Conservation (phyloP, 2,888 invertebrate species). For the Leptinotarsa haldemani region DNA sequence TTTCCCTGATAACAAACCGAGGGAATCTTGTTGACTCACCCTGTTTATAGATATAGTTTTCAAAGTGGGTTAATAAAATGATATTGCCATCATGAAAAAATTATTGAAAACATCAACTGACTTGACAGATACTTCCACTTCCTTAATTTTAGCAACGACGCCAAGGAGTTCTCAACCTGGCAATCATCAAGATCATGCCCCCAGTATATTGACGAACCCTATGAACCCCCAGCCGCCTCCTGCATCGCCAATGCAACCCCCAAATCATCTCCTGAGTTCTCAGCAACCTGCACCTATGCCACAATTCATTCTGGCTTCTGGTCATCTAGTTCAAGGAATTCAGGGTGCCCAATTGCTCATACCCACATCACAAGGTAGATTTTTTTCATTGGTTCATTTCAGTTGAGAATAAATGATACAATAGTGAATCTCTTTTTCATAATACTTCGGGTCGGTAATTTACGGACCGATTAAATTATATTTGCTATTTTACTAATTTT, state of each 20-base stretch:
- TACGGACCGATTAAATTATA: no score
- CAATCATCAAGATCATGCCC: slow-evolving; percentile 49
- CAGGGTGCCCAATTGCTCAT: slow-evolving; percentile 94
- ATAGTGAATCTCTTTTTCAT: no score
- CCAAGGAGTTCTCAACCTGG: slow-evolving; percentile 52
- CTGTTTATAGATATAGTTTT: no score
- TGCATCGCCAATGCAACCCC: slow-evolving; percentile 55
- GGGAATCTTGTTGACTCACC: no score
- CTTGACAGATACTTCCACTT: no score
- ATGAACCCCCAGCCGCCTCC: slow-evolving; percentile 50
- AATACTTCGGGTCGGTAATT: no score
- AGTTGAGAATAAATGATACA: no score
- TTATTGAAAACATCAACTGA: no score
- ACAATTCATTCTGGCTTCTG: slow-evolving; percentile 90
- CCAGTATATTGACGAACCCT: slow-evolving; percentile 49
- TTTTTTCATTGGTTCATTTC: background rate
- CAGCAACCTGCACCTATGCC: slow-evolving; percentile 82
- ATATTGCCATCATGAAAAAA: no score
- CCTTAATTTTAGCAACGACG: slow-evolving; percentile 49
- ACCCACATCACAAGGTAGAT: slow-evolving; percentile 78
- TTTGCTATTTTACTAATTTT: no score
- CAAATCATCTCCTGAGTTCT: slow-evolving; percentile 71
- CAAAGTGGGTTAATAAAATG: no score
- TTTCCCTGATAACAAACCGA: no score
- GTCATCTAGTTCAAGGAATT: slow-evolving; percentile 91